Conservation (phyloP, 64 coral and sea anemone genomes). For the Trachythela sp. region DNA sequence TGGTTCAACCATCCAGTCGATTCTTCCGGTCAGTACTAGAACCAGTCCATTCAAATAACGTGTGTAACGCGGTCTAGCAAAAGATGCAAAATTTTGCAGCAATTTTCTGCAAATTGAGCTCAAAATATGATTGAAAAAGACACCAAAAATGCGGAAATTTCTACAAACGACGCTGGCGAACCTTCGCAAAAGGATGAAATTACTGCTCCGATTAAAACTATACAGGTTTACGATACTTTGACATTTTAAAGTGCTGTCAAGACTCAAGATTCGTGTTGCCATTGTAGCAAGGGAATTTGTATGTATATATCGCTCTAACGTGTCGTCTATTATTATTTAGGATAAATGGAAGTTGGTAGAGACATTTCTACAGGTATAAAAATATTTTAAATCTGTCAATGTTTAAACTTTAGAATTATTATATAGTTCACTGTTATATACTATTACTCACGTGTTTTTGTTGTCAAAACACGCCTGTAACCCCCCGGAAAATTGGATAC, state of each 20-base stretch:
- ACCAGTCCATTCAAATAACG: no score
- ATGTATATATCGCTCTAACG: background rate
- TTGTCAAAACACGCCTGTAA: no score
- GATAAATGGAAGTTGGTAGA: background rate
- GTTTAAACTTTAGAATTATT: no score
- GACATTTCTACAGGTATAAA: background rate
- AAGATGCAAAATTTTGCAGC: no score
- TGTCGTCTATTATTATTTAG: background rate
- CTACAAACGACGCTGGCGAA: no score
- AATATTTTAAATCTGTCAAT: background rate
- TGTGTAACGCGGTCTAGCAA: no score
- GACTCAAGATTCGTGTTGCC: no score
- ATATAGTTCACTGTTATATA: no score
- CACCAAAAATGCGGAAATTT: no score
- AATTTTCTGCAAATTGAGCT: background rate
- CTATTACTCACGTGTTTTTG: background rate
- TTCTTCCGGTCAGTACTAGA: no score
- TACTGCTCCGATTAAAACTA: background rate
- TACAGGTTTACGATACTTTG: background rate
- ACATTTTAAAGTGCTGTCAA: background rate
- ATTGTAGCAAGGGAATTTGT: background rate
- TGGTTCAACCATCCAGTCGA: no score
- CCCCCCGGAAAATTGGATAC: no score
- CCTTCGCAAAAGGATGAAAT: background rate
- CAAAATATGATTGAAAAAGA: background rate